Percentiles rank a stretch among this genome's conserved stretches.
phyloP scores from a whole-genome alignment of 1,140 invertebrate species.

The Plectrocnemia conspersa region DNA sequence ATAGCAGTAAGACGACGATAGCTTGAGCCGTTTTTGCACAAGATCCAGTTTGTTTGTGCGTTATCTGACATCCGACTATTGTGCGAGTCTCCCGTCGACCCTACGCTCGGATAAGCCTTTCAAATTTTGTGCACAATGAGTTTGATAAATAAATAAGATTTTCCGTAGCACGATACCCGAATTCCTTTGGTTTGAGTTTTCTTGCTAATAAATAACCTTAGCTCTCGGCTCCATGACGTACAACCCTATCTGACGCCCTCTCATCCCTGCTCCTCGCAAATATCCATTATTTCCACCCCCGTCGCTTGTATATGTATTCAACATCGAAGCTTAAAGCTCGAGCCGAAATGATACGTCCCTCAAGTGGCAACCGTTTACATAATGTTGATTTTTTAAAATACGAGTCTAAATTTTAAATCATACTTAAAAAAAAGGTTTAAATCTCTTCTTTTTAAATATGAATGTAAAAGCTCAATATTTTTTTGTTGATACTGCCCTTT shows the following conservation, averaged over 20 bases:
- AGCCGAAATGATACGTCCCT: no score
- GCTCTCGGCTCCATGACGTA: slow-evolving; percentile 16
- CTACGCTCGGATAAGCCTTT: slow-evolving; percentile 10
- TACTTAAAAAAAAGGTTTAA: no score
- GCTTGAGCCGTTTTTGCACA: no score
- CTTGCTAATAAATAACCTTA: slow-evolving; percentile 17
- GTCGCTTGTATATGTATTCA: no score
- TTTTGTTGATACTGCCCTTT: no score
- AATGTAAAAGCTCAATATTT: no score
- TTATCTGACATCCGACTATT: slow-evolving; percentile 3
- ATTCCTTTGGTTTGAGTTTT: slow-evolving; percentile 15
- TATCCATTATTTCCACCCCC: slow-evolving; percentile 2
- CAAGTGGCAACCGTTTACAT: no score
- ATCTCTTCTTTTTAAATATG: no score
- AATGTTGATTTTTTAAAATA: no score
- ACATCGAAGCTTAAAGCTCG: no score
- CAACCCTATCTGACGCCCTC: slow-evolving; percentile 2
- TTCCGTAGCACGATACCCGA: slow-evolving; percentile 9
- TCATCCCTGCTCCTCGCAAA: not conserved
- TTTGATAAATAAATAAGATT: slow-evolving; percentile 20
- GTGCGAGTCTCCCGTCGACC: not conserved
- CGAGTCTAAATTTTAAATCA: no score
- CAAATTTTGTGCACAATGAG: slow-evolving; percentile 12
- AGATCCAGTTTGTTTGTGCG: slow-evolving; percentile 1
- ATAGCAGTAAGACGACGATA: no score